Percentiles rank a stretch among this genome's conserved stretches.
Evolutionary conservation across 2,888 invertebrate species (phyloP).

Genomic region (Kuschelorhynchus macadamiae): DNA sequence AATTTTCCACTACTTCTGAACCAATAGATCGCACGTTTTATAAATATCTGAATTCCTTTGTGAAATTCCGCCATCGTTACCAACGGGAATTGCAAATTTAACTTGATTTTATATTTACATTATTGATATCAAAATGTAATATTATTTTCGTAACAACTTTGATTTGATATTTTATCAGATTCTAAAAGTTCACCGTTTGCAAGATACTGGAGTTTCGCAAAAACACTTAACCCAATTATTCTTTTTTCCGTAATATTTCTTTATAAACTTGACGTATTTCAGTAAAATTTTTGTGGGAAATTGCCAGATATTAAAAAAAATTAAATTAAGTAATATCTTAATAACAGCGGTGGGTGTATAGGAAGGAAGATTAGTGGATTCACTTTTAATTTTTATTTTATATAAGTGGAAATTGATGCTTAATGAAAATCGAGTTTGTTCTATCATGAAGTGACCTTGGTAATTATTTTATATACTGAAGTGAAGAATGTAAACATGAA

Average conservation of each 20-base stretch:
- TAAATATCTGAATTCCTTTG: slow-evolving; percentile 27
- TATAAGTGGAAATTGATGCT: too few relatives aligned
- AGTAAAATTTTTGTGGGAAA: too few relatives aligned
- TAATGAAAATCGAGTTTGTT: too few relatives aligned
- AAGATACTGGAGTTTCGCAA: slow-evolving; percentile 6
- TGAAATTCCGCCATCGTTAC: slow-evolving; percentile 23
- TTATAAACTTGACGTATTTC: not conserved
- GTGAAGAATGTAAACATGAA: too few relatives aligned
- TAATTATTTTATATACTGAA: too few relatives aligned
- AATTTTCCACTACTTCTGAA: not conserved
- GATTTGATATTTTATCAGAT: slow-evolving; percentile 21
- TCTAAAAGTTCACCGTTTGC: not conserved
- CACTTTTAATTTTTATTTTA: too few relatives aligned
- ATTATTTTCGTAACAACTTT: slow-evolving; percentile 26
- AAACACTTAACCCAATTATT: slow-evolving; percentile 17
- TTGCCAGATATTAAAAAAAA: too few relatives aligned
- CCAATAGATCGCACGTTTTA: slow-evolving; percentile 26
- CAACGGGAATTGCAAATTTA: slow-evolving; percentile 28
- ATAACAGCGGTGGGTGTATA: too few relatives aligned
- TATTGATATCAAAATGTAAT: slow-evolving; percentile 31
- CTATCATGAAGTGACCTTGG: too few relatives aligned
- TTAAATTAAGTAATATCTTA: too few relatives aligned
- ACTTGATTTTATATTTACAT: slow-evolving; percentile 26
- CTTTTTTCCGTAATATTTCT: not conserved
- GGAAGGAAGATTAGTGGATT: too few relatives aligned